These are phyloP conservation scores for Ciona savignyi DNA, from an alignment of 23 tunicate species.

Conservation along the genomic window DNA sequence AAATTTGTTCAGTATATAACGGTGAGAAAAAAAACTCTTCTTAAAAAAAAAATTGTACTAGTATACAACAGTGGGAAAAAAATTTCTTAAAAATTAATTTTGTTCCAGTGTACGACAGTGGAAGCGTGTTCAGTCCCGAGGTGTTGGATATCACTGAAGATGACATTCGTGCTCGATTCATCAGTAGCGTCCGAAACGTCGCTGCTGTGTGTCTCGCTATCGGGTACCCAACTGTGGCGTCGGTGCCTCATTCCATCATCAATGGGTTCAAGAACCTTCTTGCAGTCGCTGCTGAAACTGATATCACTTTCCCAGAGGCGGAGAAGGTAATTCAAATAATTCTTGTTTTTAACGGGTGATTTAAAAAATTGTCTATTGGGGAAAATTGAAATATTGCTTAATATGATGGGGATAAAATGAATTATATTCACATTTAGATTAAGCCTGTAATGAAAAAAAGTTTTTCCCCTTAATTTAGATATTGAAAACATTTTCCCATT, in stretches of 20 bases:
- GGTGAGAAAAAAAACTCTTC: too few species aligned
- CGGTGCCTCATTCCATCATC: slow-evolving; percentile 97
- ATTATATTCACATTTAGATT: too few species aligned
- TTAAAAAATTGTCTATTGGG: background rate
- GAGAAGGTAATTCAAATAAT: slow-evolving; percentile 41
- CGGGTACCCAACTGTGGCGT: slow-evolving; percentile 99
- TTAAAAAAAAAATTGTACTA: too few species aligned
- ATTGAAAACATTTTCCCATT: too few species aligned
- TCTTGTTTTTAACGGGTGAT: background rate
- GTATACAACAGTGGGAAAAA: too few species aligned
- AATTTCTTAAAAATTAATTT: too few species aligned
- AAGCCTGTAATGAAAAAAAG: too few species aligned
- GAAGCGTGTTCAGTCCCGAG: slow-evolving; percentile 86
- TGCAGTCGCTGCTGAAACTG: slow-evolving; percentile 99
- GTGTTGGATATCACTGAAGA: slow-evolving; percentile 99
- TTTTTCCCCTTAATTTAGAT: too few species aligned
- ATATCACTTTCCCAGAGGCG: slow-evolving; percentile 96
- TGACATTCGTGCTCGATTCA: slow-evolving; percentile 75
- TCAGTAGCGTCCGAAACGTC: slow-evolving; percentile 69
- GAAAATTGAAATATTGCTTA: too few species aligned
- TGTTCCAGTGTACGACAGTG: slow-evolving; percentile 94
- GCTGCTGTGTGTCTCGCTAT: slow-evolving; percentile 86
- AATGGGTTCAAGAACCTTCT: slow-evolving; percentile 99
- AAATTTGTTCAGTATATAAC: too few species aligned
- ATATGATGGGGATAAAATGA: background rate